Base-by-base conservation (phyloP, 2,797 vertebrate species). In the Sebastes trivittatus region DNA sequence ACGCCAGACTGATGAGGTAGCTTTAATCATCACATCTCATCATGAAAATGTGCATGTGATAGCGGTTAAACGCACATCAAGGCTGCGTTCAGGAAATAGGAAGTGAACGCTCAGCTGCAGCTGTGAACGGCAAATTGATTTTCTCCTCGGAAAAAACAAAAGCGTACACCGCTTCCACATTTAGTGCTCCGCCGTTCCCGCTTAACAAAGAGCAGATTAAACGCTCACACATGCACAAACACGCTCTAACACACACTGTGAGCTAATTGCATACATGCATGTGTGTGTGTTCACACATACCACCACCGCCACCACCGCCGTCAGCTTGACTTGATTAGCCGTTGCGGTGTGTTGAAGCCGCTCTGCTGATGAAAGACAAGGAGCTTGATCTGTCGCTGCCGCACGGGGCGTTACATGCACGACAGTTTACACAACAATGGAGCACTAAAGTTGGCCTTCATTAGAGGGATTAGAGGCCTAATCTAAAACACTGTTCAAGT, bases 401-500 rank as follows among this genome's bases (percentile, higher is more conserved):
- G 59, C 69, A 64, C 23, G 60, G 86, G 68, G 72, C 76, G 84
- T 89, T 84, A 87, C 82, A 88, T 71, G 86, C 70, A 27, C 46
- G 34, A 85, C 75, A 78, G 91, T 93, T 92, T 94, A 93, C 88
- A 91, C 89, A 92, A 90, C 82, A 90, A 63, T 75, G 72, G 65
- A 81, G 75, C 82, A 62, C 84, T 73, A 79, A 84, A 82, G 77
- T 88, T 91, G 86, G 84, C 78, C 89, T 93, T 94, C 89, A 88
- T 94, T 92, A 92, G 81, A 64, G 85, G 88, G 89, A 95, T 94
- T 93, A 93, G 78, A 87, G 83, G 80, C 58, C 81, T 90, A 89
- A 94, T 94, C 85, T 88, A 84, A 92, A 92, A 91, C 88, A 93
- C 83, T 65, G 79, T 69, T 81, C 77, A 63, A 81, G 83, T 85